A percentile compares a stretch with the other conserved stretches of the same genome.
Evolutionary conservation across 2,113 vertebrate genomes (phyloP).

Genomic region (Lontra canadensis): DNA sequence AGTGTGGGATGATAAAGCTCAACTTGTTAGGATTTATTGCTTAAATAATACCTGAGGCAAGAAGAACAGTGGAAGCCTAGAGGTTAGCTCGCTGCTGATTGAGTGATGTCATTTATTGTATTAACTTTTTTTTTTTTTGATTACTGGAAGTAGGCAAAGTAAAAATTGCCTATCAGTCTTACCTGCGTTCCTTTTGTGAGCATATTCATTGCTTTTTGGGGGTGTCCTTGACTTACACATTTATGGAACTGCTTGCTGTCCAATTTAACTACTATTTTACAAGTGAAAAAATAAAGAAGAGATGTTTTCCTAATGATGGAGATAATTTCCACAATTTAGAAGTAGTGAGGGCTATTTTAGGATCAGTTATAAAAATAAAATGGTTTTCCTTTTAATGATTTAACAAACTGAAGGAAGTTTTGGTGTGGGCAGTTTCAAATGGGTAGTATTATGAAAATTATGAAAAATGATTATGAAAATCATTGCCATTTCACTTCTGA

Average conservation of each 20-base stretch:
- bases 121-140: constrained; percentile 50
- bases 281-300: background rate
- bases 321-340: constrained; percentile 24
- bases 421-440: background rate
- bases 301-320: background rate
- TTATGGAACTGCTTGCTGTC: constrained; percentile 48
- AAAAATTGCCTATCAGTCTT: background rate
- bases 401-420: constrained; percentile 17
- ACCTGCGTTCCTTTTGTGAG: constrained; percentile 44
- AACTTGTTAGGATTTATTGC: constrained; percentile 87
- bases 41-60: constrained; percentile 85
- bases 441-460: background rate
- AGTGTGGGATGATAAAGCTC: constrained; percentile 81
- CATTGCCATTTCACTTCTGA: background rate
- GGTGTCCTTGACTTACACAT: constrained; percentile 61
- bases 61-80: constrained; percentile 78
- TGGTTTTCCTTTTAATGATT: constrained; percentile 36
- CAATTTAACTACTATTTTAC: constrained; percentile 32
- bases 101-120: constrained; percentile 75
- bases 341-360: background rate
- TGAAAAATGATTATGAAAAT: background rate
- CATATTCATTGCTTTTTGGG: constrained; percentile 47
- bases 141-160: background rate
- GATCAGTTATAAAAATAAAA: background rate
- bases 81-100: constrained; percentile 83